These are phyloP conservation scores for Xyrauchen texanus DNA, from an alignment of 2,113 vertebrate species.

Conservation along the genomic window DNA sequence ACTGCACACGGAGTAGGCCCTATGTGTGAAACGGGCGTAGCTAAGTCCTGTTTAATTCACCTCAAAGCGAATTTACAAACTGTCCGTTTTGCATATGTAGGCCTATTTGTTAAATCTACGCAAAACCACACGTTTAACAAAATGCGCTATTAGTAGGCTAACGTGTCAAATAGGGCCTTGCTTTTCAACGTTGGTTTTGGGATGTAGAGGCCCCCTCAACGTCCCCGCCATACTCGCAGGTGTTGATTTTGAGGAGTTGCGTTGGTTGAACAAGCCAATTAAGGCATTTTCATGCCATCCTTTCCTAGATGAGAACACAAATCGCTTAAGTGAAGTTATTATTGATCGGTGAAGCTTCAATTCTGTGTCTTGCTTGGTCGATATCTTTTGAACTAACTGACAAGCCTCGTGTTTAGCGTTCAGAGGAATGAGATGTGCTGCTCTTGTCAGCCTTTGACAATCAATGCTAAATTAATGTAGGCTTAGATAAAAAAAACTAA, in stretches of 20 bases:
- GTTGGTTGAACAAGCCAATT: conserved; percentile 4
- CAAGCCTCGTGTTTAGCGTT: background rate
- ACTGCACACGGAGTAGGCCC: too few species aligned
- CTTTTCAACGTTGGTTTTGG: conserved; percentile 7
- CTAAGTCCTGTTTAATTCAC: conserved; percentile 36
- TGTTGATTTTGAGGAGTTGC: background rate
- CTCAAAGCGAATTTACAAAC: background rate
- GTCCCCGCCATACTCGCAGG: background rate
- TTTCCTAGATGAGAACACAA: background rate
- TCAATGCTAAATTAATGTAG: too few species aligned
- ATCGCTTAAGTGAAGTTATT: background rate
- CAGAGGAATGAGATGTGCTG: background rate
- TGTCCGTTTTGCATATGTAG: background rate
- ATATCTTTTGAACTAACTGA: background rate
- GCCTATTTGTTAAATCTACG: background rate
- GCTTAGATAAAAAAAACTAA: too few species aligned
- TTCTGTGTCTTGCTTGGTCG: background rate
- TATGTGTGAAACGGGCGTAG: too few species aligned
- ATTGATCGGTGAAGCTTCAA: background rate
- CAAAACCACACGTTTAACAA: background rate
- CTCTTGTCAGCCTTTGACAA: background rate
- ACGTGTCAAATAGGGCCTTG: conserved; percentile 8
- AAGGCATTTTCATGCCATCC: background rate
- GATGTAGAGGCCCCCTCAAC: conserved; percentile 4
- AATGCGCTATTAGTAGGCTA: background rate